Percentiles rank a stretch among this genome's conserved stretches.
Conservation (phyloP, 2,797 vertebrate species). For the Anisognathus igniventris region DNA sequence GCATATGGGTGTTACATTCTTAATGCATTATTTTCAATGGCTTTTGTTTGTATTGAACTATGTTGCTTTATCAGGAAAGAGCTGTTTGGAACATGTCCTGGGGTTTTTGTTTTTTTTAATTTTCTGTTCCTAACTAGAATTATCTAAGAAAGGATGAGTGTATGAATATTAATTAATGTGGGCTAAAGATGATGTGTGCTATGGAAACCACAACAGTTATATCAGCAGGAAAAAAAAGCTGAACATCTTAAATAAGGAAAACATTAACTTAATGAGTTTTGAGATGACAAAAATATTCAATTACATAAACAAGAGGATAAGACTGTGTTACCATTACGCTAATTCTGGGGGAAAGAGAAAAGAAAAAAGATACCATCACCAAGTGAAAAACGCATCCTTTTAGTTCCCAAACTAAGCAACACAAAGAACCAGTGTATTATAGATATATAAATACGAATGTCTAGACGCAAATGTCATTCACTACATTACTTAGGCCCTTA, state of each 20-base stretch:
- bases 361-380: neutral
- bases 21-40: neutral
- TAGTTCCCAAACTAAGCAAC: neutral
- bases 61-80: neutral
- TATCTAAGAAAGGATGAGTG: neutral
- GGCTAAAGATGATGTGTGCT: neutral
- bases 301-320: neutral
- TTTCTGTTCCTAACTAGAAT: neutral
- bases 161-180: neutral
- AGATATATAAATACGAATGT: neutral
- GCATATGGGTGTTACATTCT: neutral
- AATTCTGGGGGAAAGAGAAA: neutral
- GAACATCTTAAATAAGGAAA: neutral
- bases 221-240: neutral
- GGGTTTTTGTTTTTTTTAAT: rapidly evolving
- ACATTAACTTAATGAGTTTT: neutral
- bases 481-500: neutral
- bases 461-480: neutral
- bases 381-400: neutral
- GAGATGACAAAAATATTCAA: neutral
- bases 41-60: neutral
- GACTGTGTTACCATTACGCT: neutral
- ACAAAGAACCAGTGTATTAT: neutral
- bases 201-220: neutral
- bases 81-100: neutral